These are phyloP conservation scores for Scomberomorus guttatus DNA, from an alignment of 2,797 vertebrate species.

Conservation along the genomic window DNA sequence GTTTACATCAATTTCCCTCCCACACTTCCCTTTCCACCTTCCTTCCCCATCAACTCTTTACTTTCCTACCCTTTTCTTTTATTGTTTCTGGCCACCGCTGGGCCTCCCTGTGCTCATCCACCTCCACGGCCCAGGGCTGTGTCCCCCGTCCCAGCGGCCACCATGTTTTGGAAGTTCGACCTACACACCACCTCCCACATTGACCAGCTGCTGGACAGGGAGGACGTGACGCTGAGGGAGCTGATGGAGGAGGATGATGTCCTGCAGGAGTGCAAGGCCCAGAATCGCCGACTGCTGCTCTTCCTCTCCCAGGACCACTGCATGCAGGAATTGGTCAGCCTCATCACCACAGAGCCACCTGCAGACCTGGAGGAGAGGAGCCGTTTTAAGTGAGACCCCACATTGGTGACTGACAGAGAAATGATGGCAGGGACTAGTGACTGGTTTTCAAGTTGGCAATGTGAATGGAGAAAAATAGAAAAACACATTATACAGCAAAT, in stretches of 20 bases:
- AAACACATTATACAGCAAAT: too few relatives aligned
- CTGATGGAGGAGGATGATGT: constrained; percentile 98
- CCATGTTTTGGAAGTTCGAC: constrained; percentile 99
- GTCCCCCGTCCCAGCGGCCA: constrained; percentile 82
- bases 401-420: too few relatives aligned
- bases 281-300: constrained; percentile 94
- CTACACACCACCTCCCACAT: constrained; percentile 97
- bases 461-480: neutral
- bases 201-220: constrained; percentile 97
- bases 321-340: constrained; percentile 95
- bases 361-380: constrained; percentile 95
- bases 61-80: constrained; percentile 10
- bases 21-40: constrained; percentile 35
- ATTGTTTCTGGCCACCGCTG: constrained; percentile 38
- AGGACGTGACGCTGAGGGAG: constrained; percentile 94
- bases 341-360: constrained; percentile 95
- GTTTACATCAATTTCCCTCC: constrained; percentile 41
- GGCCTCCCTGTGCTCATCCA: neutral
- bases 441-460: neutral
- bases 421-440: neutral
- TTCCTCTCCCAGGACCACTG: constrained; percentile 95
- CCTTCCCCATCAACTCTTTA: constrained; percentile 17
- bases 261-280: constrained; percentile 98
- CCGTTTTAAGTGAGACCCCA: constrained; percentile 93
- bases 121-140: constrained; percentile 78